Evolutionary conservation across 2,113 vertebrate genomes (phyloP), one percentile per base, ranked within the genome.

Genomic region (Apteryx mantelli): DNA sequence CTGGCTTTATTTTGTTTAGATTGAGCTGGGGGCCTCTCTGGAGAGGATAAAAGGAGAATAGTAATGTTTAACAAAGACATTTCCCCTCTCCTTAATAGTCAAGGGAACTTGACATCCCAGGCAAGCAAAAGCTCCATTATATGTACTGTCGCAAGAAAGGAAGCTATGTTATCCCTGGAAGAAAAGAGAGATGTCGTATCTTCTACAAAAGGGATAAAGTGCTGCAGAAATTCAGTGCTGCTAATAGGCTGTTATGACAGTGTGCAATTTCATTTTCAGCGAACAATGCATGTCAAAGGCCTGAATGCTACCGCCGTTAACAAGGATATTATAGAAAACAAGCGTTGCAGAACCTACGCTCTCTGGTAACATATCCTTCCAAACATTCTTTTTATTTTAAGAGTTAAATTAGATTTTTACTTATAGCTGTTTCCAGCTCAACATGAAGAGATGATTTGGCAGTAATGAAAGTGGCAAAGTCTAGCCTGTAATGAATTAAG

Each of bases 21-120:
- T 93, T 89, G 93, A 96, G 91, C 95, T 87, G 71, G 92, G 83
- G 94, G 89, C 88, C 89, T 86, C 95, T 83, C 71, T 78, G 86
- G 86, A 96, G 95, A 95, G 96, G 96, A 97, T 96, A 94, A 94
- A 93, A 94, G 87, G 91, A 81, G 92, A 94, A 71, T 80, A 91
- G 88, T 93, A 87, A 92, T 36, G 83, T 87, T 69, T 79, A 95
- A 97, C 96, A 98, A 97, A 97, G 93, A 95, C 87, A 85, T 92
- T 97, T 97, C 97, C 97, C 97, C 84, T 97, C 92, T 96, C 85
- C 93, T 95, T 97, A 96, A 95, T 88, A 96, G 96, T 70, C 83
- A 81, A 91, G 96, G 95, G 95, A 97, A 97, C 90, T 83, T 97
- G 95, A 95, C 95, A 97, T 97, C 97, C 97, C 89, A 55, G 40